Conservation (phyloP, 1,140 invertebrate species). For the Anadara kagoshimensis region DNA sequence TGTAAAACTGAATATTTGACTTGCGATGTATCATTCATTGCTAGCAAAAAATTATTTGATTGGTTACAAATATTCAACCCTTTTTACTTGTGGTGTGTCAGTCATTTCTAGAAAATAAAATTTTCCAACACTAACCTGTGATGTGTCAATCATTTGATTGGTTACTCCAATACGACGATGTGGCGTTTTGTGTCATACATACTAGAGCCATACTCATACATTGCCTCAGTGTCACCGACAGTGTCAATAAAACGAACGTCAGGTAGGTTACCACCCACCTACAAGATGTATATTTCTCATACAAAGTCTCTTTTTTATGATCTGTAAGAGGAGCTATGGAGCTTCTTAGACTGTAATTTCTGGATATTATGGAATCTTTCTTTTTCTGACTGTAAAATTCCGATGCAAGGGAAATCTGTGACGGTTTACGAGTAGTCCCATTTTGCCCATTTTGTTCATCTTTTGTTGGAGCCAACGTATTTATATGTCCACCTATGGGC, state of each 20-base stretch:
- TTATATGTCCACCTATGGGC: too few relatives aligned
- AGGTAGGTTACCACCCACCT: slow-evolving; percentile 7
- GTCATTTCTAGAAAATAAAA: too few relatives aligned
- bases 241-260: not conserved
- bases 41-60: too few relatives aligned
- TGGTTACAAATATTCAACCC: not conserved
- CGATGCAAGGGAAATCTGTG: not conserved
- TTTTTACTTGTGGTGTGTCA: not conserved
- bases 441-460: not conserved
- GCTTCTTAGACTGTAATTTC: not conserved
- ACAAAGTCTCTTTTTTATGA: not conserved
- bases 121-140: not conserved
- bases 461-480: not conserved
- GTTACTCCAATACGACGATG: not conserved
- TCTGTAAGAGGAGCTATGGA: not conserved
- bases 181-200: not conserved
- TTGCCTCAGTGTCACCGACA: slow-evolving; percentile 2
- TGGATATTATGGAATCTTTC: not conserved
- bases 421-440: not conserved
- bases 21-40: too few relatives aligned
- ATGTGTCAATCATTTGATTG: not conserved
- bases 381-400: not conserved
- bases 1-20: too few relatives aligned
- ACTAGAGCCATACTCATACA: slow-evolving; percentile 16
- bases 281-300: slow-evolving; percentile 13